Evolutionary conservation across 2,888 invertebrate species (phyloP).

Genomic region (Rhamnusium bicolor): DNA sequence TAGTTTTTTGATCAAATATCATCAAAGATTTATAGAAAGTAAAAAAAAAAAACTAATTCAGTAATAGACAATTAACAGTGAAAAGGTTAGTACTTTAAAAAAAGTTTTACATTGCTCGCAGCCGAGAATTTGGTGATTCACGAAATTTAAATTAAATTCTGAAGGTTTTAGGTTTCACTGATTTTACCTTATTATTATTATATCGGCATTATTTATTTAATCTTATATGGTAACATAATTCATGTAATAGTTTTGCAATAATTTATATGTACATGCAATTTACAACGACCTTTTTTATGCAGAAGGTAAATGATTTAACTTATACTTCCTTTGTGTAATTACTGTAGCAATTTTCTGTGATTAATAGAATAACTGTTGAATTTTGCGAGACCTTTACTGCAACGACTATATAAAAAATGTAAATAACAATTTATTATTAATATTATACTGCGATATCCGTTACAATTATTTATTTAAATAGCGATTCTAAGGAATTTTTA

Average conservation of each 20-base stretch:
- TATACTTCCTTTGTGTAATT: conserved; percentile 35
- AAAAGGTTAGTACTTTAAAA: too few relatives aligned
- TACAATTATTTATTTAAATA: conserved; percentile 29
- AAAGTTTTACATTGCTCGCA: too few relatives aligned
- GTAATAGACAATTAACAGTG: too few relatives aligned
- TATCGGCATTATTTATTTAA: conserved; percentile 5
- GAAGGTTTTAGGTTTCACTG: not conserved
- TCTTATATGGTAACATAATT: not conserved
- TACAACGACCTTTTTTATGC: conserved; percentile 40
- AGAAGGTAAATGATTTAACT: conserved; percentile 40
- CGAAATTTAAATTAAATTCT: not conserved
- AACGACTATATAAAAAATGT: conserved; percentile 4
- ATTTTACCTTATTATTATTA: not conserved
- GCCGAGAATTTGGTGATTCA: not conserved
- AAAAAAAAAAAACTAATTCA: too few relatives aligned
- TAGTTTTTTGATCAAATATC: too few relatives aligned
- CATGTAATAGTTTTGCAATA: conserved; percentile 28
- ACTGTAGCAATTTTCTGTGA: conserved; percentile 36
- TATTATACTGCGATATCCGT: conserved; percentile 22
- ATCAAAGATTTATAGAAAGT: too few relatives aligned
- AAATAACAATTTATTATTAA: conserved; percentile 10
- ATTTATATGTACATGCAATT: conserved; percentile 30
- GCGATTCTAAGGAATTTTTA: not conserved
- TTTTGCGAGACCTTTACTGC: not conserved
- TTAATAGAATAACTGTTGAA: conserved; percentile 38